These are phyloP conservation scores for Myotis brandtii DNA, from an alignment of 2,113 vertebrate species.

Conservation along the genomic window DNA sequence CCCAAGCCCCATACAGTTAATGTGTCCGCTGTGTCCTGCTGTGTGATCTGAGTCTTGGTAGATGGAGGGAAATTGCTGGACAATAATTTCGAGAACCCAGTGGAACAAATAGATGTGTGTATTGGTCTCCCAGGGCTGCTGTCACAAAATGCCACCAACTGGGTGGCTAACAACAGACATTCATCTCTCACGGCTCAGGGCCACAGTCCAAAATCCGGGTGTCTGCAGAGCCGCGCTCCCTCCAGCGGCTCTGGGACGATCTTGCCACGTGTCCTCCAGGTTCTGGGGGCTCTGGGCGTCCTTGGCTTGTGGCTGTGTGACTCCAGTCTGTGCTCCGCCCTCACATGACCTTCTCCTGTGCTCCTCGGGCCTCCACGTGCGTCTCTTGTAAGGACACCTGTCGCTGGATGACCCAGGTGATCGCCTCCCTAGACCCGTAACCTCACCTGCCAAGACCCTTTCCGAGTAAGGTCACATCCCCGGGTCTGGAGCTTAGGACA, in stretches of 20 bases:
- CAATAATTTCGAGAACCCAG: background rate
- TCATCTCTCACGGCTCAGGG: background rate
- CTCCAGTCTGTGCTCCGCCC: rapidly evolving
- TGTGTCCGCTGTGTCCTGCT: background rate
- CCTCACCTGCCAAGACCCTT: background rate
- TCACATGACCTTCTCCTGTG: background rate
- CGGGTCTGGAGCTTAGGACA: rapidly evolving
- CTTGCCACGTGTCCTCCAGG: rapidly evolving
- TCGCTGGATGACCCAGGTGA: background rate
- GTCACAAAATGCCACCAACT: background rate
- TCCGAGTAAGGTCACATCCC: background rate
- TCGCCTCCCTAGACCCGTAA: background rate
- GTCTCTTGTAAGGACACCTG: background rate
- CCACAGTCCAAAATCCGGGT: background rate
- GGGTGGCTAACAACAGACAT: rapidly evolving
- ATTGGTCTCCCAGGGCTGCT: background rate
- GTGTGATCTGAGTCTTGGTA: background rate
- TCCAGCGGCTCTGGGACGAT: background rate
- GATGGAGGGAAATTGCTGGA: background rate
- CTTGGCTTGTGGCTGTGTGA: background rate
- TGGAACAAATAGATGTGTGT: background rate
- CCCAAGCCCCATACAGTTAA: rapidly evolving
- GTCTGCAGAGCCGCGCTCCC: background rate
- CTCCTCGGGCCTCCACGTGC: background rate
- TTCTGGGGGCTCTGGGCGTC: background rate